Evolutionary conservation across 64 coral and sea anemone genomes (phyloP), one percentile per base, ranked within the genome.

Genomic region (Stichodactyla mertensii): DNA sequence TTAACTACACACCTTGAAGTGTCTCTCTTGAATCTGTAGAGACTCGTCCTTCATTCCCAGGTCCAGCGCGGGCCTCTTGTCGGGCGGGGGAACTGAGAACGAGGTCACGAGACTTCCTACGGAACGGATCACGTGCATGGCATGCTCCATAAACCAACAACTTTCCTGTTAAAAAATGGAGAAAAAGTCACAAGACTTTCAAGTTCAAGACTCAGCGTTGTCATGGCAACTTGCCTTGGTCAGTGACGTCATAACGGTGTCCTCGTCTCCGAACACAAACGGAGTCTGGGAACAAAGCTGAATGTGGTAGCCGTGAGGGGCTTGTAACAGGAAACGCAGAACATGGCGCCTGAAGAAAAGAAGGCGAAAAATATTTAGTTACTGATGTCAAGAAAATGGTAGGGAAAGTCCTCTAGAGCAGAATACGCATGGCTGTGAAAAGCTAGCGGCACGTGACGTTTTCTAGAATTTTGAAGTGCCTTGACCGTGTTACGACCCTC

Each of bases 221-320:
- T 86, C 20, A 51, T 66, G 20, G 19, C 13, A 19, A 82, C 69
- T 57, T 95, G 92, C 97, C 97, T 99, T 99, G 7, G 88, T 92
- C 4, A 99, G 88, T 80, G 92, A 92, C n/a, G 90, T 54, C 97
- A 99, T 99, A 0, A 99, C 93, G 12, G 87, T 87, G 69, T 99
- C 97, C 82, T 99, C 97, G 54, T 99, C 97, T 27, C 97, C 97
- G 78, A 91, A 99, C 24, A 94, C 88, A 62, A 99, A 99, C 16
- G 82, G 90, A 5, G 97, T 95, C 66, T 99, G 97, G 14, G 97
- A 99, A 71, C 93, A 94, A 84, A 99, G 86, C 71, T 94, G 92
- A 18, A 99, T 55, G 51, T 99, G 93, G 59, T 95, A 99, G 18
- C 97, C 97, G 77, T 99, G 90, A 64, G 93, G 93, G 12, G 97